Evolutionary conservation across 2,797 vertebrate genomes (phyloP), one percentile per base, ranked within the genome.

Genomic region (Tympanoctomys barrerae): DNA sequence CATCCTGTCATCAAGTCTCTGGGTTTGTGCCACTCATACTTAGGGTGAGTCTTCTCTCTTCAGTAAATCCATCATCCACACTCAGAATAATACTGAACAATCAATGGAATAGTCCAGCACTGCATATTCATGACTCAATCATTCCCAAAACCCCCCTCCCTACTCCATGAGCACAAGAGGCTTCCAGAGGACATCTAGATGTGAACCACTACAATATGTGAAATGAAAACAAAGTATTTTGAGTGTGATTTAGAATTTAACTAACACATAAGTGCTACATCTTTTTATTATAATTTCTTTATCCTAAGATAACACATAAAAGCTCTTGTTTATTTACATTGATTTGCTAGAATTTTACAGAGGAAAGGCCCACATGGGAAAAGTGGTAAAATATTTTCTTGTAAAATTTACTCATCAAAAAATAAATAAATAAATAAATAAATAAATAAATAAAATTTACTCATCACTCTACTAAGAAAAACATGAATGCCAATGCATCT

Each of bases 351-450:
- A 75, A 90, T 89, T 71, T 87, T 36, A 59, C 70, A 18, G 46
- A 49, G 66, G 42, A 78, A 89, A 75, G 14, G 3, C 6, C 42
- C 64, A 59, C 90, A 46, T 97, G 81, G 46, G 24, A 83, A 93
- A 95, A 92, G 31, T 89, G 86, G 12, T 78, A 33, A 94, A 90
- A 96, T 83, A 92, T 88, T 93, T 97, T 82, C 10, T 86, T 89
- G 49, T 70, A 71, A 59, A 66, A 84, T 85, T 57, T 4, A 91
- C 42, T 85, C 71, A 92, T 79, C 13, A 52, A n/a, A n/a, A n/a
- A n/a, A n/a, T n/a, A n/a, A n/a, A n/a, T n/a, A n/a, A n/a, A n/a
- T n/a, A n/a, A n/a, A n/a, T n/a, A n/a, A n/a, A n/a, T n/a, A n/a
- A n/a, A n/a, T n/a, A n/a, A n/a, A n/a, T n/a, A n/a, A n/a, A n/a